Percentiles rank a stretch among this genome's conserved stretches.
These are phyloP conservation scores for Dendroctonus valens DNA, from an alignment of 1,140 invertebrate species.

Conservation along the genomic window DNA sequence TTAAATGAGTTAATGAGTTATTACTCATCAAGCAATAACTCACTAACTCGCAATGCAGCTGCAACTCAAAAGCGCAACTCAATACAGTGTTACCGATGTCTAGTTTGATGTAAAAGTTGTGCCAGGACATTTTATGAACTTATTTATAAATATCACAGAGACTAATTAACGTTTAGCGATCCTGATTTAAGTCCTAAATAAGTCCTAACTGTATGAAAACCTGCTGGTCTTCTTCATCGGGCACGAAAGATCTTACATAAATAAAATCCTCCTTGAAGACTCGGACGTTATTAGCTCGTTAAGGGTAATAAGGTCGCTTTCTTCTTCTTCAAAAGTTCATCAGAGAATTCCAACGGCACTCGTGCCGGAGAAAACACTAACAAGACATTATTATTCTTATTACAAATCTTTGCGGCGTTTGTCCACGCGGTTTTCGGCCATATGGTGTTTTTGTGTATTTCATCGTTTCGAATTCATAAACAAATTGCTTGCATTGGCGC, in stretches of 20 bases:
- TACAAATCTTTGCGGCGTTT: conserved; percentile 10
- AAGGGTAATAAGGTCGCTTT: conserved; percentile 28
- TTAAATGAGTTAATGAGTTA: too few relatives aligned
- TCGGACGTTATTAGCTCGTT: conserved; percentile 6
- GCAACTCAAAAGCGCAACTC: too few relatives aligned
- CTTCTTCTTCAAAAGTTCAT: conserved; percentile 12
- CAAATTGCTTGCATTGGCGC: conserved; percentile 18
- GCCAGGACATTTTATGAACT: too few relatives aligned
- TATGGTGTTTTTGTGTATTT: conserved; percentile 21
- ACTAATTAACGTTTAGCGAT: too few relatives aligned
- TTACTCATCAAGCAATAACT: too few relatives aligned
- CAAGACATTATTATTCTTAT: conserved; percentile 17
- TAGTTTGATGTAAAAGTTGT: too few relatives aligned
- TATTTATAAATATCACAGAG: too few relatives aligned
- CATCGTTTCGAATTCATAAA: conserved; percentile 17
- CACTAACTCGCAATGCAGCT: too few relatives aligned
- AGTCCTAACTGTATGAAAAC: too few relatives aligned
- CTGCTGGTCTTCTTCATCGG: neutral
- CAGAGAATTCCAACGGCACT: conserved; percentile 1
- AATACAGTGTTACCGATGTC: too few relatives aligned
- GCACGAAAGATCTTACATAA: neutral
- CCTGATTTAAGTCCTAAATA: too few relatives aligned
- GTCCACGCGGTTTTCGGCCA: conserved; percentile 17
- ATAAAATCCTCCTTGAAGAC: neutral
- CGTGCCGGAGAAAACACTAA: conserved; percentile 13